phyloP scores from a whole-genome alignment of 1,140 invertebrate genomes.

The Heliconius congener region DNA sequence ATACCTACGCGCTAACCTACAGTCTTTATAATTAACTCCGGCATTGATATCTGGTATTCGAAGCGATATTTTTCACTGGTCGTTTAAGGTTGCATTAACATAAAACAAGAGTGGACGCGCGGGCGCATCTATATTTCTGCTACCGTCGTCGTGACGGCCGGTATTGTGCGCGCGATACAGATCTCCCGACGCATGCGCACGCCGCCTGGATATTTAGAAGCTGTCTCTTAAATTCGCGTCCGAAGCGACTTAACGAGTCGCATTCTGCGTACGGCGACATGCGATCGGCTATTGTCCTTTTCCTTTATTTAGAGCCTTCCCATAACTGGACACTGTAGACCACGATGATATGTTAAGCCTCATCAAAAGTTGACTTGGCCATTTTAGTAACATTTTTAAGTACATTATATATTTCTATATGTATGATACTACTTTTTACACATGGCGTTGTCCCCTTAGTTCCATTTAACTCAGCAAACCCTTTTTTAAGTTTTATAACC shows the following conservation, averaged over 20 bases:
- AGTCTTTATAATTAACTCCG: constrained; percentile 45
- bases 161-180: constrained; percentile 78
- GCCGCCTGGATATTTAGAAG: constrained; percentile 78
- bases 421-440: neutral
- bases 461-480: too few relatives aligned
- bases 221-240: constrained; percentile 76
- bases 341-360: constrained; percentile 23
- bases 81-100: constrained; percentile 73
- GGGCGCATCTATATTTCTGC: constrained; percentile 76
- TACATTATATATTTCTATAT: neutral
- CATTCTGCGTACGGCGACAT: constrained; percentile 73
- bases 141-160: constrained; percentile 69
- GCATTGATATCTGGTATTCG: constrained; percentile 58
- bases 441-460: too few relatives aligned
- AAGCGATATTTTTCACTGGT: constrained; percentile 69
- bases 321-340: constrained; percentile 49
- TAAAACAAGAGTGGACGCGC: constrained; percentile 74
- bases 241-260: constrained; percentile 75
- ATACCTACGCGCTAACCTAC: constrained; percentile 1
- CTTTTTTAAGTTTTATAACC: too few relatives aligned
- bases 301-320: constrained; percentile 59
- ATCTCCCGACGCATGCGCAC: constrained; percentile 72
- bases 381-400: neutral
- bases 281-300: constrained; percentile 74
- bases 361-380: constrained; percentile 7